Conservation (phyloP, 2,797 vertebrate species). For the Galagoides demidoff region DNA sequence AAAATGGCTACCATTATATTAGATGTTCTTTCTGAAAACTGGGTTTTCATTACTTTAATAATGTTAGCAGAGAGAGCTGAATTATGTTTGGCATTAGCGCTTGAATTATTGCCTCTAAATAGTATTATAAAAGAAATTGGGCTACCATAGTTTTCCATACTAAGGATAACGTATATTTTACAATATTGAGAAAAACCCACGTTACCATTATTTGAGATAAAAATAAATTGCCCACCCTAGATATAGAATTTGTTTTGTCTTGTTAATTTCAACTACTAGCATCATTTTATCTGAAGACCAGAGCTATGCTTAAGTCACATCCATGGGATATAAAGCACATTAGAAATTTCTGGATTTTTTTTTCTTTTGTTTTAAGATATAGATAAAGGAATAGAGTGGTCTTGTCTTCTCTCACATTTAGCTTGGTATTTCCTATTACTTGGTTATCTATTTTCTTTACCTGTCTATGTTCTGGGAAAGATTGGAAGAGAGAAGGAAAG, state of each 20-base stretch:
- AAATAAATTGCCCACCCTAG: not conserved
- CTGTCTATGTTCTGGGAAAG: not conserved
- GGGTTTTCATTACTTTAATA: slow-evolving; percentile 62
- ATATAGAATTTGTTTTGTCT: slow-evolving; percentile 36
- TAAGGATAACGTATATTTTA: slow-evolving; percentile 20
- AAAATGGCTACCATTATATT: slow-evolving; percentile 33
- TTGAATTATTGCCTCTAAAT: slow-evolving; percentile 58
- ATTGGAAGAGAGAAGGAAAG: slow-evolving; percentile 41
- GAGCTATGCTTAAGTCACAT: slow-evolving; percentile 6
- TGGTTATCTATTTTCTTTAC: not conserved
- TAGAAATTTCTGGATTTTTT: slow-evolving; percentile 4
- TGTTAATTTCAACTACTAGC: not conserved
- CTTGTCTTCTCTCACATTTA: not conserved
- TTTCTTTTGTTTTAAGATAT: slow-evolving; percentile 33
- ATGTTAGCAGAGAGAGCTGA: slow-evolving; percentile 48
- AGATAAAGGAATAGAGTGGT: slow-evolving; percentile 26
- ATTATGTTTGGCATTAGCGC: slow-evolving; percentile 53
- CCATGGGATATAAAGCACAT: not conserved
- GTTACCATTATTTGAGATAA: slow-evolving; percentile 53
- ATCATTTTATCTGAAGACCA: not conserved
- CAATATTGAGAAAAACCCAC: slow-evolving; percentile 13
- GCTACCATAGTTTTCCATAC: slow-evolving; percentile 50
- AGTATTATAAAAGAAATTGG: not conserved
- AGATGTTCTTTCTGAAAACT: slow-evolving; percentile 62
- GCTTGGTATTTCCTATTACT: slow-evolving; percentile 43